Base-by-base conservation (phyloP, 2,113 vertebrate genomes). In the Herpailurus yagouaroundi region DNA sequence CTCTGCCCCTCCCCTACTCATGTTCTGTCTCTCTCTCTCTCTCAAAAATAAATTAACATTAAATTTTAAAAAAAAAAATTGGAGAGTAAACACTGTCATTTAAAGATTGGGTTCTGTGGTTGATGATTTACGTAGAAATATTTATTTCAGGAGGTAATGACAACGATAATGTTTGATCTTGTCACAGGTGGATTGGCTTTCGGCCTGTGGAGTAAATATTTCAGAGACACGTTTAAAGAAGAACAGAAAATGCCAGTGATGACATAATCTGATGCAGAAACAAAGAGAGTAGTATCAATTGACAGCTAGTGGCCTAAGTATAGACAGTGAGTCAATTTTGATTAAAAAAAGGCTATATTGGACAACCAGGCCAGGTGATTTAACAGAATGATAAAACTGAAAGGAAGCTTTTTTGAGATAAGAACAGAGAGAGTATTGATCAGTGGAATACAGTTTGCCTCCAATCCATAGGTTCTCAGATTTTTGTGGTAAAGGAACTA, bases 11-110 rank as follows among this genome's bases (percentile, higher is more conserved):
- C 21, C 57, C 57, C 57, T 23, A 7, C 21, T 25, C 19, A 8
- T 3, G 57, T 0, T 60, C 57, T 60, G 19, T 60, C 57, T 9
- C 3, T 60, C 50, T 50, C 57, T 57, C 55, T 55, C 16, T 55
- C 55, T 60, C 57, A 60, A 60, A 60, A 60, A 60, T 60, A 60
- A 60, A 25, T 57, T 57, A 57, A 57, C 18, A 21, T 57, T 57
- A 57, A 57, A 38, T 38, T 38, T 38, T 3, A 36, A 36, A 36
- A 36, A 38, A 38, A 38, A 38, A 38, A 38, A 38, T 3, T 38
- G 60, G 38, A n/a, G 19, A 18, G 1, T 23, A 23, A 71, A 5
- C 27, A 33, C 27, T 8, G 0, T 45, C 1, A 0, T 84, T 64
- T 57, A 29, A 55, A 71, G 45, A 71, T 41, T 2, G 36, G 71